A percentile compares a stretch with the other conserved stretches of the same genome.
Evolutionary conservation across 2,888 invertebrate species (phyloP).

Genomic region (Limenitis camilla): DNA sequence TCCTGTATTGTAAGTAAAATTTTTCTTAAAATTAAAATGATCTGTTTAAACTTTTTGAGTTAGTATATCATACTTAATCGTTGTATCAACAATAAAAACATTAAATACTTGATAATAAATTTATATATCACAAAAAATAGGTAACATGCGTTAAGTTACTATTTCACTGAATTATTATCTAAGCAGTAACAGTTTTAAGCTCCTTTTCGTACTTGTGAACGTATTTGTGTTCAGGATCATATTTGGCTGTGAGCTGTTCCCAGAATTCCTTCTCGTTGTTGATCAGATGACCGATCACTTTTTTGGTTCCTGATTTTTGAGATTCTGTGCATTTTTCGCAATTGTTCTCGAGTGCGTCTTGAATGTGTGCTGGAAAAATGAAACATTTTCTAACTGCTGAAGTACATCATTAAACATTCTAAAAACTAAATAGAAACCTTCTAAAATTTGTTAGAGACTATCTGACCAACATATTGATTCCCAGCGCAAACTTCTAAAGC

Average conservation of each 20-base stretch:
- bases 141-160: neutral
- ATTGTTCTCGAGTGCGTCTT: conserved; percentile 42
- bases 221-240: conserved; percentile 49
- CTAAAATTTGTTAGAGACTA: too few relatives aligned
- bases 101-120: neutral
- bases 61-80: too few relatives aligned
- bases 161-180: neutral
- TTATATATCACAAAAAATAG: conserved; percentile 4
- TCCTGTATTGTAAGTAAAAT: too few relatives aligned
- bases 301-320: conserved; percentile 32
- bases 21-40: too few relatives aligned
- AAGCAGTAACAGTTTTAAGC: conserved; percentile 5
- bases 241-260: conserved; percentile 47
- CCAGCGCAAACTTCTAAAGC: too few relatives aligned
- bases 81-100: too few relatives aligned
- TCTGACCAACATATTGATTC: too few relatives aligned
- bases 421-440: too few relatives aligned
- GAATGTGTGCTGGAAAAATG: conserved; percentile 38
- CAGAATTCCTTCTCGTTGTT: conserved; percentile 43
- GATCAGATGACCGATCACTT: conserved; percentile 40
- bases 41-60: too few relatives aligned
- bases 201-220: conserved; percentile 45
- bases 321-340: conserved; percentile 40
- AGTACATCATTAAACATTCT: neutral
- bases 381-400: neutral